Conservation (phyloP, 2,797 vertebrate species). For the Bryconaethiops microstoma region DNA sequence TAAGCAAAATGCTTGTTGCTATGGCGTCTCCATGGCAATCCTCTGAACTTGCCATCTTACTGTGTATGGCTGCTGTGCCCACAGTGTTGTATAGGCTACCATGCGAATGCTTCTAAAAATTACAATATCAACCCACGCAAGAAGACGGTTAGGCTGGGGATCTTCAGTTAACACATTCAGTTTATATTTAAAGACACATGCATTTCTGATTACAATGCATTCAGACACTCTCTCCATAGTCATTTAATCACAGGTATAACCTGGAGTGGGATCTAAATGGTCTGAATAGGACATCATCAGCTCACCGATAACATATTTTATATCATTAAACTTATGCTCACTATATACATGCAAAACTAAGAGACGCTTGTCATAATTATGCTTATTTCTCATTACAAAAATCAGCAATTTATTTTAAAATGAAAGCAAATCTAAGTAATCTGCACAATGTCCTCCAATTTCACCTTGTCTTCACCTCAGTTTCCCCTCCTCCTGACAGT, state of each 20-base stretch:
- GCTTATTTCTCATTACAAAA: no score
- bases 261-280: background rate
- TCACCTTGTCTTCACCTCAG: background rate
- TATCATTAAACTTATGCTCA: background rate
- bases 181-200: background rate
- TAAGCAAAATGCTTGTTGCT: conserved; percentile 66
- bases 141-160: background rate
- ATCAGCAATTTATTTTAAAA: background rate
- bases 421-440: background rate
- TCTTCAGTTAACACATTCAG: background rate
- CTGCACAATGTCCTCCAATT: no score
- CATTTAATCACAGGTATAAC: no score
- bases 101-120: conserved; percentile 40
- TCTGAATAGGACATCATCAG: background rate
- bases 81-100: conserved; percentile 34
- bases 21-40: conserved; percentile 69
- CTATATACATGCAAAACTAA: background rate
- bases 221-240: no score
- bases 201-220: background rate
- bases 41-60: conserved; percentile 58
- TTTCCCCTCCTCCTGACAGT: background rate
- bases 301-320: background rate
- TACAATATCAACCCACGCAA: conserved; percentile 19
- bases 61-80: conserved; percentile 51
- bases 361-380: background rate